Conservation (phyloP, 1,140 invertebrate genomes). For the Aphelenchoides fujianensis region DNA sequence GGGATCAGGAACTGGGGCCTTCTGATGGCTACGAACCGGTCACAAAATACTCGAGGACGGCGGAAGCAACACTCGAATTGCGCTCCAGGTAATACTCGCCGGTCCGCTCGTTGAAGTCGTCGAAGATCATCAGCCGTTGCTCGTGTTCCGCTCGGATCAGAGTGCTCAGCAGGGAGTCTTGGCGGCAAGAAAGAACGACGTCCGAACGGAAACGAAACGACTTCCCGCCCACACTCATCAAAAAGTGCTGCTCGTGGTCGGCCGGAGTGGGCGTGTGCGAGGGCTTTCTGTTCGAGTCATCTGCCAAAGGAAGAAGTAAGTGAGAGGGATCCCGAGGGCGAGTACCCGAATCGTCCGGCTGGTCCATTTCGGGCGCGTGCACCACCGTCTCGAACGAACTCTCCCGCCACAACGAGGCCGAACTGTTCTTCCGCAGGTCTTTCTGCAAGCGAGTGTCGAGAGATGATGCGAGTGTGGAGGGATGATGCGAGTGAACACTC, state of each 20-base stretch:
- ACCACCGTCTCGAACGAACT: not conserved
- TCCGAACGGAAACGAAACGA: conserved; percentile 53
- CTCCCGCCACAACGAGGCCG: too few relatives aligned
- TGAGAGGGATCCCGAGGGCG: too few relatives aligned
- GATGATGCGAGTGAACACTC: too few relatives aligned
- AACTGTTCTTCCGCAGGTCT: not conserved
- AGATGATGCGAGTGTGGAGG: too few relatives aligned
- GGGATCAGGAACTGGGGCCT: not conserved
- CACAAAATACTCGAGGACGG: conserved; percentile 56
- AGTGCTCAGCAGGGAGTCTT: conserved; percentile 22
- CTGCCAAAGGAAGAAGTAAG: too few relatives aligned
- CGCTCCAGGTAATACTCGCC: conserved; percentile 58
- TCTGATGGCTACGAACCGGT: conserved; percentile 41
- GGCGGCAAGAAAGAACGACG: conserved; percentile 34
- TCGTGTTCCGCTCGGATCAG: conserved; percentile 41
- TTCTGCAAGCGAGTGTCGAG: not conserved
- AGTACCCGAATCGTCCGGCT: too few relatives aligned
- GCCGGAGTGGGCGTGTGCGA: not conserved
- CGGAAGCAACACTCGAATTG: conserved; percentile 52
- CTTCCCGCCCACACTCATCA: conserved; percentile 56
- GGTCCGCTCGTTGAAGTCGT: conserved; percentile 43
- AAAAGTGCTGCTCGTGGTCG: conserved; percentile 26
- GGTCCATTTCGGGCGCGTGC: not conserved
- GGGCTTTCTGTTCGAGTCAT: not conserved
- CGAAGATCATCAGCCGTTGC: conserved; percentile 43